Evolutionary conservation across 2,113 vertebrate species (phyloP), one percentile per base, ranked within the genome.

Genomic region (Morone saxatilis): DNA sequence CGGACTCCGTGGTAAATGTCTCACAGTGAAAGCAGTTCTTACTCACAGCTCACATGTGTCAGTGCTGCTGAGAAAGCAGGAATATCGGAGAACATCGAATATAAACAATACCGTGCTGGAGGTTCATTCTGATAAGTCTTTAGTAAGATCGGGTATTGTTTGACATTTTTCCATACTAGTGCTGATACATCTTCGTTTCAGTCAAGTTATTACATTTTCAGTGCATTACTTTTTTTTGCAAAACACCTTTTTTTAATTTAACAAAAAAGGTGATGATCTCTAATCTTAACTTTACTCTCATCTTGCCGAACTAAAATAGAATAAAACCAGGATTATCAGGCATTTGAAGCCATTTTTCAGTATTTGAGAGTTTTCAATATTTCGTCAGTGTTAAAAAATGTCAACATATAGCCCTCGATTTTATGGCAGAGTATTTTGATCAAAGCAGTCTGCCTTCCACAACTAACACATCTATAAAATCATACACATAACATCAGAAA

Each of bases 1-100:
- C 31, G 31, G 45, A 17, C n/a, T 78, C 40, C 38, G 70, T 69
- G 53, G 65, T 57, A 80, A 86, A 89, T 71, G 62, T 78, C 63
- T 81, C 70, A 66, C 31, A 77, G 73, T 22, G 9, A 85, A 86
- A 77, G 36, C 19, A 19, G 6, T 45, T 57, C 66, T 53, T 69
- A 76, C 68, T 84, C 73, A 78, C 20, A 50, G 57, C 3, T 48
- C 47, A 72, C 17, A 51, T 56, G 36, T 54, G 61, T 71, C 38
- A 47, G 70, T 54, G 25, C 1, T 76, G 76, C 57, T 67, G 81
- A 53, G 48, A 62, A 51, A 38, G 54, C 74, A 82, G 59, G 53
- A 59, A 72, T 25, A 36, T 41, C 7, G 6, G 41, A 45, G 50
- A 67, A 73, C 4, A 7, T 60, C 19, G 3, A 66, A 63, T 43